These are phyloP conservation scores for Plebejus argus DNA, from an alignment of 2,888 invertebrate species.

Conservation along the genomic window DNA sequence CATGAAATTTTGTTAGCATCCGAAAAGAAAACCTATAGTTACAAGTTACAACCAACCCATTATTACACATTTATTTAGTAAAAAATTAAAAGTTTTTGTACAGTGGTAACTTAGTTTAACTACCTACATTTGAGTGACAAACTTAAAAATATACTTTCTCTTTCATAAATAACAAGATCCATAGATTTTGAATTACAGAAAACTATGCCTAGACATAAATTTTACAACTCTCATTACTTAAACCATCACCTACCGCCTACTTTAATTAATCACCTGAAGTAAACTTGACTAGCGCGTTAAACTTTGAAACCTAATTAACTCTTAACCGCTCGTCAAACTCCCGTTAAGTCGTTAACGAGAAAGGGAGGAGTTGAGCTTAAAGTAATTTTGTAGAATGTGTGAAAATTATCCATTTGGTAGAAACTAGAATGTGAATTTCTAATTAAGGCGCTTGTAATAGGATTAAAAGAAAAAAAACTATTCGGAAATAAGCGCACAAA, in stretches of 20 bases:
- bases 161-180: no score
- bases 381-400: conserved; percentile 43
- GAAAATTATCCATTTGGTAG: neutral
- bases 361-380: neutral
- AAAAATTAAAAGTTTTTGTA: no score
- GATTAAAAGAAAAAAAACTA: no score
- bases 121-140: no score
- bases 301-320: conserved; percentile 13
- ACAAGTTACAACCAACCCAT: no score
- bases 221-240: neutral
- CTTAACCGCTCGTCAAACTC: neutral
- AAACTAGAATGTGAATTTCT: neutral
- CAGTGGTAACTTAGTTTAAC: no score
- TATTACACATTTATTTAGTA: no score
- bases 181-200: neutral
- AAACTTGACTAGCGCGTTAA: neutral
- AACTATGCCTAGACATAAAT: neutral
- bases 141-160: no score
- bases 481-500: no score
- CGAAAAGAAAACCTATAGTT: no score
- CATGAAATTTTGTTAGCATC: no score
- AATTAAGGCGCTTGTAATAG: neutral
- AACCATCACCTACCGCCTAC: neutral
- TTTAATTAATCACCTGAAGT: neutral
- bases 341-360: conserved; percentile 18